phyloP scores from a whole-genome alignment of 2,797 vertebrate genomes.

The Eulemur rubriventer region DNA sequence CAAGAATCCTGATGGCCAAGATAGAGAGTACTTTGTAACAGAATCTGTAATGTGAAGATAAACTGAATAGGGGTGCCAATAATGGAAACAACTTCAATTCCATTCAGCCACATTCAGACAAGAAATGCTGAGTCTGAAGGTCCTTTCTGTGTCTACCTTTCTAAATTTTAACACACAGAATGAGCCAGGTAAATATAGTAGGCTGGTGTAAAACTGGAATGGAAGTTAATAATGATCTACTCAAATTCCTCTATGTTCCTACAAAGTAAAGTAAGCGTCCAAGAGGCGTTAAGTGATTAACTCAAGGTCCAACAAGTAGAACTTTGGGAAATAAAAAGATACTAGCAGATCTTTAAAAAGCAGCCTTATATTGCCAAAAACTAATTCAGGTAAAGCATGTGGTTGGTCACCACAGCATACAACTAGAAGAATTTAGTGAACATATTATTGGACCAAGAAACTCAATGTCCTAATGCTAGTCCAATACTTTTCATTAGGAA shows the following conservation, averaged over 20 bases:
- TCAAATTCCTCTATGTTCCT: neutral
- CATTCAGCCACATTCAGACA: neutral
- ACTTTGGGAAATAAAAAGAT: neutral
- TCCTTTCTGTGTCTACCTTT: neutral
- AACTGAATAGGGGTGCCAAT: neutral
- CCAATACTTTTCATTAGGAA: neutral
- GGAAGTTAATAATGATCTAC: neutral
- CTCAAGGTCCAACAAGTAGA: neutral
- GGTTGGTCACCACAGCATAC: neutral
- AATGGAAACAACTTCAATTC: neutral
- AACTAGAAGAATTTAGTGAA: neutral
- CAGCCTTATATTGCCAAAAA: neutral
- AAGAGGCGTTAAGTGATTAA: neutral
- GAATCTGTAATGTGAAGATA: neutral
- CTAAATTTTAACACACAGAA: constrained; percentile 12
- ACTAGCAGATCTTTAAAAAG: neutral
- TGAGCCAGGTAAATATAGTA: neutral
- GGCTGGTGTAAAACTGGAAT: neutral
- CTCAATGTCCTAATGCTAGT: neutral
- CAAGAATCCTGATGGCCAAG: neutral
- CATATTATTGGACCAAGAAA: neutral
- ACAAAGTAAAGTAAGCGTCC: neutral
- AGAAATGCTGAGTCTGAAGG: neutral
- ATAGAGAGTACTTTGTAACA: neutral
- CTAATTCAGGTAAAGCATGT: neutral